These are phyloP conservation scores for Synergus umbraculus DNA, from an alignment of 2,888 invertebrate species.

Conservation along the genomic window DNA sequence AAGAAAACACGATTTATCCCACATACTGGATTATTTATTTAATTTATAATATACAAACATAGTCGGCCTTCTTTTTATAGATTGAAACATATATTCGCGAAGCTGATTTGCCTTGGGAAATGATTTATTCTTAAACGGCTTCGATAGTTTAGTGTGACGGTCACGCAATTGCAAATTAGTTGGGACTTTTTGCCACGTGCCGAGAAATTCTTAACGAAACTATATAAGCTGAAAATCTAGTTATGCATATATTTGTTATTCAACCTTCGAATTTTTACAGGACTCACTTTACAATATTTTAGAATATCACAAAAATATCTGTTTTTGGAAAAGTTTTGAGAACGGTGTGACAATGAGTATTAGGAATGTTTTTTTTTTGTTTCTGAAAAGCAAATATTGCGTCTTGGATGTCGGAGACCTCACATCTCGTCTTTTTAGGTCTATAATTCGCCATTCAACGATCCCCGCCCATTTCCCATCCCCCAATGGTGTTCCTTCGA, in stretches of 20 bases:
- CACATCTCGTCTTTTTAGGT: constrained; percentile 57
- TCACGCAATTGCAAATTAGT: neutral
- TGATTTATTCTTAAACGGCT: neutral
- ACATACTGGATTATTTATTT: constrained; percentile 8
- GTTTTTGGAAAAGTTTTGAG: neutral
- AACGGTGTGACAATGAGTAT: neutral
- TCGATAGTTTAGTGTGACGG: neutral
- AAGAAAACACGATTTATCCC: neutral
- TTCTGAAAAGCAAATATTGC: constrained; percentile 36
- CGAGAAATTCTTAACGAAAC: neutral
- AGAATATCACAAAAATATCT: neutral
- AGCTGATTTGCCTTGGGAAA: no score
- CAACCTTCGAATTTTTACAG: neutral
- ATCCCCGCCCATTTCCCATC: constrained; percentile 59
- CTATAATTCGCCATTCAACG: constrained; percentile 59
- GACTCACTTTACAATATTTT: neutral
- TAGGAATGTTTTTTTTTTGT: constrained; percentile 4
- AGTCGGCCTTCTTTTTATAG: neutral
- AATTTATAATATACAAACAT: neutral
- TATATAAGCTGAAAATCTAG: neutral
- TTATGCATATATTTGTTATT: neutral
- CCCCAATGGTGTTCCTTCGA: constrained; percentile 56
- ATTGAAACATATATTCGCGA: no score
- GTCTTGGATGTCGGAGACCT: constrained; percentile 47
- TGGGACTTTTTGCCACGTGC: neutral